Base-by-base conservation (phyloP, 2,113 vertebrate species). In the Sapajus apella region DNA sequence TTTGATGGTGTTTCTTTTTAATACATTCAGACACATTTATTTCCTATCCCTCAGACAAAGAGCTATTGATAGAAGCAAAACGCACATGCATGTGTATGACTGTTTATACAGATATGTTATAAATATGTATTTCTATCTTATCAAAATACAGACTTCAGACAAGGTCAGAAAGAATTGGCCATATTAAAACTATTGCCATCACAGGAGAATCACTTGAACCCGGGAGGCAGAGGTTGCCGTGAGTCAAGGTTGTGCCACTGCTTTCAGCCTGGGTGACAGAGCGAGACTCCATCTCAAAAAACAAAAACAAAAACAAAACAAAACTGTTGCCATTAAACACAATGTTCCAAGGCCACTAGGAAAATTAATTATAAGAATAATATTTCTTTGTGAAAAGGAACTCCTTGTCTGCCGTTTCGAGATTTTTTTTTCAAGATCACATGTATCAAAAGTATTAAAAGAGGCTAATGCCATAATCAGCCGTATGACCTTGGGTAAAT, bases 91-190 rank as follows among this genome's bases (percentile, higher is more conserved):
- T 86, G 40, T 30, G 11, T 20, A 20, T 77, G 25, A 72, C 18
- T 95, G 35, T 75, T 83, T 76, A 90, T 56, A 50, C 8, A 93
- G 52, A 68, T 52, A 94, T 8, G 79, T 18, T 58, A 82, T 61
- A 92, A 73, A 86, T 55, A 56, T 23, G 30, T 61, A 83, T 68
- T 55, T 85, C 56, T 92, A 50, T 92, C 61, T 97, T 95, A 96
- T 84, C 32, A 72, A 97, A 96, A 90, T 43, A 66, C 5, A 88
- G 23, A 37, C 20, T 61, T 93, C 43, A 80, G 82, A 85, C 68
- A 92, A 95, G 32, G 37, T 93, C 72, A 84, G 32, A 95, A 97
- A 94, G 45, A 84, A 94, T 10, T 87, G 35, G 45, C n/a, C 25
- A 61, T 61, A 88, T 45, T 84, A 87, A 95, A 68, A 76, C 72